phyloP scores from a whole-genome alignment of 2,888 invertebrate species.

The Lepidocyrtinus sp. region DNA sequence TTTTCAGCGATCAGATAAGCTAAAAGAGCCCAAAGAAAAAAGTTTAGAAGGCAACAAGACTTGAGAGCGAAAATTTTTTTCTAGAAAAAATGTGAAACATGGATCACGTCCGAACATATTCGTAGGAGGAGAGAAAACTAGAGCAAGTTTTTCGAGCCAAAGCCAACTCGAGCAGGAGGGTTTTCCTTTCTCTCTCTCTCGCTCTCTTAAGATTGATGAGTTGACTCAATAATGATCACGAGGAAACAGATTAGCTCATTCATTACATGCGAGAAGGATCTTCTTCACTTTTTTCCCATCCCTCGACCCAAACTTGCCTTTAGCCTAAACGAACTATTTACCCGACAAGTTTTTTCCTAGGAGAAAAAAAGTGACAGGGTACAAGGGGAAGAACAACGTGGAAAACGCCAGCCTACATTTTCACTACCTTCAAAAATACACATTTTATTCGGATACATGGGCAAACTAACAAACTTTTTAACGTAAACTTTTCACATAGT shows the following conservation, averaged over 20 bases:
- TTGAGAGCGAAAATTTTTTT: constrained; percentile 5
- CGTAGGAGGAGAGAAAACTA: constrained; percentile 40
- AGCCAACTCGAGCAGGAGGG: background rate
- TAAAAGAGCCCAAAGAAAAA: constrained; percentile 12
- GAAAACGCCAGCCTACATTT: background rate
- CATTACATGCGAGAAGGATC: constrained; percentile 43
- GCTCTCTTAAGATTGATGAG: constrained; percentile 53
- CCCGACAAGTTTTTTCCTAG: no score
- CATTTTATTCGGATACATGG: background rate
- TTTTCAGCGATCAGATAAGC: background rate
- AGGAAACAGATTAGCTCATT: constrained; percentile 60
- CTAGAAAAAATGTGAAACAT: constrained; percentile 41
- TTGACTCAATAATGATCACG: constrained; percentile 59
- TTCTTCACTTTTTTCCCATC: constrained; percentile 4
- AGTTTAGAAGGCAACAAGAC: constrained; percentile 55
- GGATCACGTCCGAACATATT: constrained; percentile 49
- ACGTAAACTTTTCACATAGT: no score
- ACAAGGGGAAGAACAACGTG: constrained; percentile 43
- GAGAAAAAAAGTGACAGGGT: constrained; percentile 50
- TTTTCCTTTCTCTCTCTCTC: constrained; percentile 15
- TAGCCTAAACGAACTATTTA: background rate
- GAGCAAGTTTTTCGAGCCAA: constrained; percentile 7
- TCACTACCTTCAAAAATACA: background rate
- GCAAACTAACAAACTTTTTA: background rate
- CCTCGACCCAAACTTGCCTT: constrained; percentile 20